These are phyloP conservation scores for Apis mellifera DNA, from an alignment of 1,140 invertebrate species.

Conservation along the genomic window Amel_HAv3.1 CM009940.2:7364501-7365000, in stretches of 20 bases:
- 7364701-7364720: slow-evolving; percentile 12
- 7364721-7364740: background rate
- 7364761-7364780: background rate
- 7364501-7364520: no score
- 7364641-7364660: background rate
- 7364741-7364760: slow-evolving; percentile 2
- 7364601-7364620: no score
- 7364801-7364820: background rate
- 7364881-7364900: background rate
- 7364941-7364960: background rate
- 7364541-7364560: no score
- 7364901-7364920: no score
- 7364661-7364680: slow-evolving; percentile 17
- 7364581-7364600: no score
- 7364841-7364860: background rate
- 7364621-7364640: slow-evolving; percentile 1
- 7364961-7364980: background rate
- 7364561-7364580: no score
- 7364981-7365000: background rate
- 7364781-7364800: background rate
- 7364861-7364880: background rate
- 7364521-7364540: no score
- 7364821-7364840: background rate
- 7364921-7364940: background rate
- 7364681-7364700: slow-evolving; percentile 38